Evolutionary conservation across 2,888 invertebrate species (phyloP), one percentile per base, ranked within the genome.

Genomic region (Eristalis pertinax): DNA sequence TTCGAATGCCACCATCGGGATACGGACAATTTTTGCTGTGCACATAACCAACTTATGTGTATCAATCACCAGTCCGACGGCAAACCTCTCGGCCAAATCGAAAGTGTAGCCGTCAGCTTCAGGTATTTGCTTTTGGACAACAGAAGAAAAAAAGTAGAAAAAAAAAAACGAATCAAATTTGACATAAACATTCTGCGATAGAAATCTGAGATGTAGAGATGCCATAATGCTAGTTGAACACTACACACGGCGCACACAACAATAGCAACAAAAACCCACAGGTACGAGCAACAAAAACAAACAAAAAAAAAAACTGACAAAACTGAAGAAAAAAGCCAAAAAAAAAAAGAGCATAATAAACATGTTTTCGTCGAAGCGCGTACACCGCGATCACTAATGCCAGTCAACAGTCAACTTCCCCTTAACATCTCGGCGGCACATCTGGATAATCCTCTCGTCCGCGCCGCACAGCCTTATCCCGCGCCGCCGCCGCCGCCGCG

Each of bases 141-240:
- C 0, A 8, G 8, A 10, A 32, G 7, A 32, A 8, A 32, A 32
- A 32, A 7, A 4, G 26, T 4, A 26, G 26, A 32, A 10, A 32
- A 32, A 8, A 32, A 63, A 67, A 69, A 62, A 43, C 64, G 58
- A 64, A 43, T 69, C 38, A 82, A 85, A 86, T 70, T 78, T 82
- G 85, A 86, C 85, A 86, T 86, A 82, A 86, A 78, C 85, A 86
- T 78, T 78, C 60, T 73, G 60, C 38, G 82, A 86, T 86, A 78
- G 22, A 86, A 60, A 86, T 86, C 82, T 82, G 5, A 78, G 74
- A 32, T 70, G 78, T 70, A 74, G 73, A 73, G 76, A 85, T 73
- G 85, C 50, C 76, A 81, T 35, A 67, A 76, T 35, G 56, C 67
- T 80, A 76, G 70, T 56, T 76, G 8, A 58, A 68, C 35, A 70